Evolutionary conservation across 1,140 invertebrate genomes (phyloP), one percentile per base, ranked within the genome.

Genomic region (Camponotus vicinus): DNA sequence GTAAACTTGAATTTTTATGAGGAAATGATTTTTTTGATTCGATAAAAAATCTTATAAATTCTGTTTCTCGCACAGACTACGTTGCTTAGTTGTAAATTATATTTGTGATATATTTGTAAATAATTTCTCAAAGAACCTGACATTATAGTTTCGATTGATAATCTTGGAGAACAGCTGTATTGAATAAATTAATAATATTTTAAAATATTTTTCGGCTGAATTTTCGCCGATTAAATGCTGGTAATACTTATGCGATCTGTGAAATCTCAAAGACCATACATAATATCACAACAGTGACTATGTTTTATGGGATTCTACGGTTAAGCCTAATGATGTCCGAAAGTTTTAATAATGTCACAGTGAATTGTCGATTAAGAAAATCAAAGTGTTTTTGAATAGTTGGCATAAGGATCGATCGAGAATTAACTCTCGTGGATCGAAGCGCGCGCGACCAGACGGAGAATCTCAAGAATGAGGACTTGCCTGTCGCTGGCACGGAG

Each of bases 401-500:
- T 82, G 32, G 71, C 57, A 63, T 52, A 64, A 37, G 34, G 75
- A 87, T 76, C 87, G 52, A 59, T 66, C 55, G 78, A 86, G 76
- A 73, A 86, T 79, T 79, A 85, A 78, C 71, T 63, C 45, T 32
- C 27, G 52, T 63, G 73, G 55, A 69, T 66, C 55, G 66, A 66
- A 80, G 69, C 67, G 49, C 75, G 64, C 61, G 59, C 63, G 66
- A 57, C 77, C 69, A 49, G 63, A 86, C 73, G 73, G 91, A 93
- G 91, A 91, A 93, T 92, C 87, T 91, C 86, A 93, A 93, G 92
- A 94, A 93, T 92, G 93, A 88, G 93, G 90, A 94, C 93, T 95
- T 93, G 94, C 92, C 85, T 93, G 89, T 94, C 91, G 92, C 93
- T 94, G 92, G 94, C 94, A 95, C 94, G 94, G 94, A 95, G 92